These are phyloP conservation scores for Tenualosa thibaudeaui DNA, from an alignment of 2,797 vertebrate species.

Conservation along the genomic window DNA sequence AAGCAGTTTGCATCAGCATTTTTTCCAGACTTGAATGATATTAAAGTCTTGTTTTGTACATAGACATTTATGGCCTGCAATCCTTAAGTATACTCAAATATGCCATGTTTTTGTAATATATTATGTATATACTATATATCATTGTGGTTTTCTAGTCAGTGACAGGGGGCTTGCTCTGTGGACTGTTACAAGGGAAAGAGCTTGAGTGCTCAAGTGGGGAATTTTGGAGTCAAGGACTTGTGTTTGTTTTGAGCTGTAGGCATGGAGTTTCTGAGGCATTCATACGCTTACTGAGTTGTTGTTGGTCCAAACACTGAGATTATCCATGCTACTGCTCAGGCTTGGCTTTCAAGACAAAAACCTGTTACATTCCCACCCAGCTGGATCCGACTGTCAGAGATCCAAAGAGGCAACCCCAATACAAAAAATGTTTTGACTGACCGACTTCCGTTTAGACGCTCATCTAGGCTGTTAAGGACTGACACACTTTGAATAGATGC, in stretches of 20 bases:
- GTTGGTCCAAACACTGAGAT: constrained; percentile 35
- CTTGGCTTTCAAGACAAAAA: constrained; percentile 31
- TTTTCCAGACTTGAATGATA: not conserved
- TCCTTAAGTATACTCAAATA: not conserved
- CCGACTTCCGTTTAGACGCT: not conserved
- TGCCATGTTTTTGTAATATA: not conserved
- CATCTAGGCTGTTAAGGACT: not conserved
- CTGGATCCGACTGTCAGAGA: constrained; percentile 27
- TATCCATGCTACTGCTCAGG: constrained; percentile 31
- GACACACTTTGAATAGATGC: not conserved
- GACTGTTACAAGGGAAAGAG: not conserved
- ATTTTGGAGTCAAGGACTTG: constrained; percentile 1
- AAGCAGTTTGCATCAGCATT: not conserved
- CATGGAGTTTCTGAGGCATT: constrained; percentile 33
- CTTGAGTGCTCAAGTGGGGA: not conserved
- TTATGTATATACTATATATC: not conserved
- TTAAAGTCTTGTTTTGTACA: not conserved
- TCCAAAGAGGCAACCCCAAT: constrained; percentile 6
- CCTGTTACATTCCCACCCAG: constrained; percentile 25
- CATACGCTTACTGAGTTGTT: constrained; percentile 22
- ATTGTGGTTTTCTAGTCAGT: not conserved
- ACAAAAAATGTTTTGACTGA: not conserved
- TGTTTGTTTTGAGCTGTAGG: constrained; percentile 38
- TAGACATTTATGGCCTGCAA: not conserved
- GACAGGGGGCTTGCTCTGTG: not conserved